These are phyloP conservation scores for Azorinus chamasolen DNA, from an alignment of 2,888 invertebrate species.

Conservation along the genomic window DNA sequence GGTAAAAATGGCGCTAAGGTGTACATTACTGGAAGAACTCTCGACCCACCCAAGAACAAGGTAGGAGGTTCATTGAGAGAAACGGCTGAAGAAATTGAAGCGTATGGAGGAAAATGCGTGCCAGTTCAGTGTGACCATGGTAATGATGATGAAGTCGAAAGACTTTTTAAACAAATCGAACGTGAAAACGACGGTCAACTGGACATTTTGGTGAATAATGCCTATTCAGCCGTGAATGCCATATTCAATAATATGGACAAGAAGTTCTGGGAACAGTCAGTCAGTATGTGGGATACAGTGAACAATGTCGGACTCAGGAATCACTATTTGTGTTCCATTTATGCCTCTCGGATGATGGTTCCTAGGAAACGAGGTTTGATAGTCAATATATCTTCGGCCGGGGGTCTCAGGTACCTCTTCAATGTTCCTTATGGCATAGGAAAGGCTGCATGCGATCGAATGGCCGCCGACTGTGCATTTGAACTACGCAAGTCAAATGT, in stretches of 20 bases:
- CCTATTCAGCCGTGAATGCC: conserved; percentile 84
- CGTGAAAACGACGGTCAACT: conserved; percentile 85
- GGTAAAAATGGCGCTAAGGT: no score
- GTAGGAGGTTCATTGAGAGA: no score
- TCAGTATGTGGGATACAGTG: conserved; percentile 85
- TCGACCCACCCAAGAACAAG: no score
- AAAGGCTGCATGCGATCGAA: conserved; percentile 86
- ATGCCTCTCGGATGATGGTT: conserved; percentile 86
- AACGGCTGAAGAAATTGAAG: no score
- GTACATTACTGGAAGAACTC: no score
- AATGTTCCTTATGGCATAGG: no score
- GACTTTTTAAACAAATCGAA: conserved; percentile 83
- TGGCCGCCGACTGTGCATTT: conserved; percentile 86
- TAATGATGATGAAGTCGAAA: no score
- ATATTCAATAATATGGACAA: conserved; percentile 76
- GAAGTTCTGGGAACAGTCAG: conserved; percentile 86
- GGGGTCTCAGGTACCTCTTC: conserved; percentile 86
- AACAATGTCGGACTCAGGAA: conserved; percentile 87
- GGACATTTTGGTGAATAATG: no score
- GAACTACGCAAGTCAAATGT: conserved; percentile 85
- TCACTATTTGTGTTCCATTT: conserved; percentile 86
- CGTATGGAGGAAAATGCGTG: no score
- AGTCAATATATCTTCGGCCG: conserved; percentile 86
- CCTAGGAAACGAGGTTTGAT: conserved; percentile 85
- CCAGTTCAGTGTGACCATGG: no score